Conservation (phyloP, 2,113 vertebrate genomes). For the Triplophysa siluroides region DNA sequence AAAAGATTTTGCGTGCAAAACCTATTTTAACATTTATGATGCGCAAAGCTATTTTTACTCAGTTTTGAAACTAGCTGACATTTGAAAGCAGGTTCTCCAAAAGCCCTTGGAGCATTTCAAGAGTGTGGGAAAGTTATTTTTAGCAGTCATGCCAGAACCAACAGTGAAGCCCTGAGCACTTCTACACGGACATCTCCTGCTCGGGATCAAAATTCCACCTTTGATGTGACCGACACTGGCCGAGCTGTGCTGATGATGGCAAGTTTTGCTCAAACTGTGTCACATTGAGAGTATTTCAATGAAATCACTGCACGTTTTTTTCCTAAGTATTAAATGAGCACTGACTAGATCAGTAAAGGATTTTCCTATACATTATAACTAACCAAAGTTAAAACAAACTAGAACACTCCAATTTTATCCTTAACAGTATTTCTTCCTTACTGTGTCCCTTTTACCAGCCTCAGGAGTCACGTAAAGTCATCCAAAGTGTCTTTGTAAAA, state of each 20-base stretch:
- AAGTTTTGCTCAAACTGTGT: slow-evolving; percentile 8
- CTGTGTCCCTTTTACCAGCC: no score
- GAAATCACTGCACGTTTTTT: no score
- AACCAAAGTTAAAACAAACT: neutral
- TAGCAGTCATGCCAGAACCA: slow-evolving; percentile 70
- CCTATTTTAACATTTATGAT: neutral
- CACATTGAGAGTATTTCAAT: neutral
- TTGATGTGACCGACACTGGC: slow-evolving; percentile 66
- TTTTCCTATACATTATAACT: neutral
- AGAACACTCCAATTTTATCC: no score
- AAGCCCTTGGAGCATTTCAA: slow-evolving; percentile 44
- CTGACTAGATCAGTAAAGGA: neutral
- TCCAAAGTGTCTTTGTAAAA: no score
- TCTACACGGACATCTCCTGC: slow-evolving; percentile 72
- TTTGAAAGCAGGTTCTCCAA: neutral
- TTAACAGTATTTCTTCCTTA: no score
- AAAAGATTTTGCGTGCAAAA: neutral
- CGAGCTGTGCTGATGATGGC: slow-evolving; percentile 28
- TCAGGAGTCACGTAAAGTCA: no score
- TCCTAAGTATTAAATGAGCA: neutral
- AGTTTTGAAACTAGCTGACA: neutral
- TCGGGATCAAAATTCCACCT: slow-evolving; percentile 80
- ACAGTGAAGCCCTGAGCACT: slow-evolving; percentile 56
- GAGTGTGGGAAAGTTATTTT: slow-evolving; percentile 81
- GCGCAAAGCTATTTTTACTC: neutral